A percentile compares a stretch with the other conserved stretches of the same genome.
phyloP scores from a whole-genome alignment of 2,797 vertebrate genomes.

The Halcyon badia region DNA sequence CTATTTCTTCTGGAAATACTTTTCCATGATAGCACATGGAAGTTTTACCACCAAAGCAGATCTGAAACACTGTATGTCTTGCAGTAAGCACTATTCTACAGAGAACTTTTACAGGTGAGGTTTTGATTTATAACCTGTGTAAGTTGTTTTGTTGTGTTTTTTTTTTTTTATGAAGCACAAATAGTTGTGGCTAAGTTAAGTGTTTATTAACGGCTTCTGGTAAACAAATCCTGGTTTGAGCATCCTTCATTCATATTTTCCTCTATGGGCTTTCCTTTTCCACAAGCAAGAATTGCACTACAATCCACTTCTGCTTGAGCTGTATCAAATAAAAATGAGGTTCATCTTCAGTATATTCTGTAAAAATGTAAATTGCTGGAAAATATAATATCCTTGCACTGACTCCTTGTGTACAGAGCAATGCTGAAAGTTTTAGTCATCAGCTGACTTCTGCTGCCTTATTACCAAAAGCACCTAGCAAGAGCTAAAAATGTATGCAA shows the following conservation, averaged over 20 bases:
- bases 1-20: conserved; percentile 26
- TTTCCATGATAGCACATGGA: conserved; percentile 2
- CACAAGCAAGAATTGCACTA: conserved; percentile 64
- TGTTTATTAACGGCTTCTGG: neutral
- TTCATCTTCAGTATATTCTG: neutral
- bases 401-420: conserved; percentile 55
- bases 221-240: neutral
- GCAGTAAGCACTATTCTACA: neutral
- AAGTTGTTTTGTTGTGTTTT: neutral
- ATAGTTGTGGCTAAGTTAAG: conserved; percentile 12
- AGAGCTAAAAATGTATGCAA: conserved; percentile 78
- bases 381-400: conserved; percentile 40
- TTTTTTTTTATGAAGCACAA: conserved; percentile 54
- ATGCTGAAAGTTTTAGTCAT: conserved; percentile 11
- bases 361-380: conserved; percentile 51
- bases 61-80: neutral
- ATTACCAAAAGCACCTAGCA: conserved; percentile 62
- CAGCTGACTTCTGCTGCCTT: conserved; percentile 76
- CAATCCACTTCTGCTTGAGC: conserved; percentile 29
- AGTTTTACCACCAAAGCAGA: conserved; percentile 32
- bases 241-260: conserved; percentile 2
- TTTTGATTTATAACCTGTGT: neutral
- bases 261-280: conserved; percentile 15
- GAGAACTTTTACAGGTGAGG: neutral
- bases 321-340: conserved; percentile 29